These are phyloP conservation scores for Dolomedes plantarius DNA, from an alignment of 2,888 invertebrate species.

Conservation along the genomic window DNA sequence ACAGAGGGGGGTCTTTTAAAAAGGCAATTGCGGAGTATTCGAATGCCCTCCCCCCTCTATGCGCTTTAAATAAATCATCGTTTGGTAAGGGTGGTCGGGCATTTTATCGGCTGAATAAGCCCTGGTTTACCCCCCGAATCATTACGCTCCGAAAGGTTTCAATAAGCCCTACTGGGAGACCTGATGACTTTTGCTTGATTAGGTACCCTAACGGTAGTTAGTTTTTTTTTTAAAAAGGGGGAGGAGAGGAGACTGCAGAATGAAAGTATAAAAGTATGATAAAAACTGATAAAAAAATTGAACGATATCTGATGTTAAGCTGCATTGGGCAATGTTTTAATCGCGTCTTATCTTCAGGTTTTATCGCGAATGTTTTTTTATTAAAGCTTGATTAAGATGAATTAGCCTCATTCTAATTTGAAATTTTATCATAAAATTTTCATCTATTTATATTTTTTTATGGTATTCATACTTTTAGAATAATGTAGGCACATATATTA, in stretches of 20 bases:
- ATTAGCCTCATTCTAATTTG: no score
- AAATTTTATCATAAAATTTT: no score
- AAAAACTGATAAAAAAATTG: not conserved
- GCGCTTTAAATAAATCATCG: slow-evolving; percentile 68
- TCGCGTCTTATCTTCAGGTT: not conserved
- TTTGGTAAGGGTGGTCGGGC: slow-evolving; percentile 58
- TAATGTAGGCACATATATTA: no score
- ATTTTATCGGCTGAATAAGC: slow-evolving; percentile 50
- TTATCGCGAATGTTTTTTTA: not conserved
- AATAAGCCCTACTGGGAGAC: slow-evolving; percentile 35
- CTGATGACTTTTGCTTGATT: slow-evolving; percentile 65
- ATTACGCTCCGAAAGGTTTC: slow-evolving; percentile 40
- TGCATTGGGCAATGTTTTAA: not conserved
- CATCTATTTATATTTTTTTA: no score
- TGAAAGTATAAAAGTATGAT: not conserved
- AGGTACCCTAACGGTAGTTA: slow-evolving; percentile 30
- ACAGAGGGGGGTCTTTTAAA: slow-evolving; percentile 67
- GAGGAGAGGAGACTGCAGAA: not conserved
- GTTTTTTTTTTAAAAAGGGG: not conserved
- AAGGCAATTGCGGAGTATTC: slow-evolving; percentile 65
- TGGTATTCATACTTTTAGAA: no score
- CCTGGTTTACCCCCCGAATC: slow-evolving; percentile 44
- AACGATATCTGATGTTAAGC: not conserved
- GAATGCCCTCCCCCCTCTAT: slow-evolving; percentile 22
- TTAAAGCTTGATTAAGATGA: no score